Conservation (phyloP, 2,113 vertebrate species). For the Rhineura floridana region DNA sequence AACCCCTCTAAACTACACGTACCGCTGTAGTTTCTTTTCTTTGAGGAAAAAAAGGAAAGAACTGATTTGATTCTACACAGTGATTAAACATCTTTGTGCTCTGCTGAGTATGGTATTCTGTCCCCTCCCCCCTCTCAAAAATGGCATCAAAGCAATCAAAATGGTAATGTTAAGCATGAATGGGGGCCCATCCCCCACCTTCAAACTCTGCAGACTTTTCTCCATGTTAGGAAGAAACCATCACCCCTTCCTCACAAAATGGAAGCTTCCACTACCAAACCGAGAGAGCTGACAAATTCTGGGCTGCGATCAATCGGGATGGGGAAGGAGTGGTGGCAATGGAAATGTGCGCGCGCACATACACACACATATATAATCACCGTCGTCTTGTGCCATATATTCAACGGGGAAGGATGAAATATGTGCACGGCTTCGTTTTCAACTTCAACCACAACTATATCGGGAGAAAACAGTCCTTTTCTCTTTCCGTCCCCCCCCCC, state of each 20-base stretch:
- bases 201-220: conserved; percentile 95
- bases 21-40: conserved; percentile 48
- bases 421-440: conserved; percentile 41
- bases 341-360: neutral
- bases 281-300: conserved; percentile 77
- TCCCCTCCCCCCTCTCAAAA: conserved; percentile 88
- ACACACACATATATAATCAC: neutral
- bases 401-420: conserved; percentile 15
- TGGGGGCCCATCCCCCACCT: conserved; percentile 86
- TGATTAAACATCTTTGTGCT: conserved; percentile 85
- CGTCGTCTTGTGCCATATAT: neutral
- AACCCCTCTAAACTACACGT: conserved; percentile 58
- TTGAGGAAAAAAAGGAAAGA: conserved; percentile 66
- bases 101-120: conserved; percentile 85
- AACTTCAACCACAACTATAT: conserved; percentile 58
- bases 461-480: neutral
- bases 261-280: conserved; percentile 96
- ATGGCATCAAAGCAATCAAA: conserved; percentile 99
- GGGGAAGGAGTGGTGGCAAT: neutral
- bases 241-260: conserved; percentile 90
- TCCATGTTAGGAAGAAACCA: conserved; percentile 85
- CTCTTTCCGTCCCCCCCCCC: conserved; percentile 1
- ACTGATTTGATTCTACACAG: conserved; percentile 76
- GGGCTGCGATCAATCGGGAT: conserved; percentile 61
- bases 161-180: conserved; percentile 97